phyloP scores from a whole-genome alignment of 1,140 invertebrate species.

The Drosophila elegans region DNA sequence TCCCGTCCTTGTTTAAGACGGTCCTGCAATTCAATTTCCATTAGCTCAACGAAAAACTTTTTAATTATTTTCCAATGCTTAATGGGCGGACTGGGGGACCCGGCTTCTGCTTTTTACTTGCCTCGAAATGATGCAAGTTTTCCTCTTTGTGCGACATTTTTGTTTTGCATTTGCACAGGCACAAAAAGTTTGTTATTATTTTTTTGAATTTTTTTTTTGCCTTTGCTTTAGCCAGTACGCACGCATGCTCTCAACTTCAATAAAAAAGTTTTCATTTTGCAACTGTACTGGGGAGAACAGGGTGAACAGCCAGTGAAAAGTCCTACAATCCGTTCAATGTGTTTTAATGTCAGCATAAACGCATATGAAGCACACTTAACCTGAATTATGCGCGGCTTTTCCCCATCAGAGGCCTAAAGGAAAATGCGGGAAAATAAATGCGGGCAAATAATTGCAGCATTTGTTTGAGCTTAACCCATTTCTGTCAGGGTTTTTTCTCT shows the following conservation, averaged over 20 bases:
- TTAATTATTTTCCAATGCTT: conserved; percentile 80
- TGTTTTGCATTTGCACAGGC: conserved; percentile 49
- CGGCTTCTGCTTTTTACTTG: conserved; percentile 43
- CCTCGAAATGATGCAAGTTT: conserved; percentile 36
- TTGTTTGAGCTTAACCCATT: conserved; percentile 77
- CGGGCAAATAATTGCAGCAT: conserved; percentile 78
- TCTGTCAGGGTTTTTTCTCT: conserved; percentile 37
- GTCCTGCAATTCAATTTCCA: conserved; percentile 62
- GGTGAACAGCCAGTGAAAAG: conserved; percentile 11
- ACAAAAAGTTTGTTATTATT: conserved; percentile 53
- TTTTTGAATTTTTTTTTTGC: conserved; percentile 29
- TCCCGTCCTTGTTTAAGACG: conserved; percentile 32
- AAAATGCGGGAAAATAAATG: conserved; percentile 62
- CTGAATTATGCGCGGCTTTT: conserved; percentile 60
- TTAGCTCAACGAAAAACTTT: conserved; percentile 71
- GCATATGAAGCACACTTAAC: conserved; percentile 76
- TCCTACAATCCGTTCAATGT: conserved; percentile 23
- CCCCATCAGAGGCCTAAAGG: conserved; percentile 17
- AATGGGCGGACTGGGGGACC: conserved; percentile 20
- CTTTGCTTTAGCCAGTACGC: conserved; percentile 34
- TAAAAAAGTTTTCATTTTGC: conserved; percentile 65
- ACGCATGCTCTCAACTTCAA: conserved; percentile 68
- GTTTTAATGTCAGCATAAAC: conserved; percentile 81
- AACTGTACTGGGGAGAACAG: conserved; percentile 35
- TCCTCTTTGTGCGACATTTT: conserved; percentile 34